phyloP scores from a whole-genome alignment of 1,140 invertebrate genomes.

The Drosophila oshimai region DNA sequence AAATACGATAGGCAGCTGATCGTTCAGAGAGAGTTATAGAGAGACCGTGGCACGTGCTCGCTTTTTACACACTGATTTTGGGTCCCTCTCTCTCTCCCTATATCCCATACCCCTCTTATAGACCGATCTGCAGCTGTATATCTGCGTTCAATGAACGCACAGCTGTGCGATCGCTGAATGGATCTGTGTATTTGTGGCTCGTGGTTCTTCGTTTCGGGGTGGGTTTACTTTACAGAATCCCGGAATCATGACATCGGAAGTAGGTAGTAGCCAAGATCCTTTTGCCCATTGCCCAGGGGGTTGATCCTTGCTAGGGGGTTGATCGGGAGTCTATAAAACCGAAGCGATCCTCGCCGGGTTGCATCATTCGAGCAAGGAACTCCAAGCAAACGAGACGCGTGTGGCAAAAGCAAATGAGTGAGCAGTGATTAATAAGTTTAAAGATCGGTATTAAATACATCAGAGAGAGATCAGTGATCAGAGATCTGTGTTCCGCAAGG shows the following conservation, averaged over 20 bases:
- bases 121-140: constrained; percentile 57
- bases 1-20: constrained; percentile 65
- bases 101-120: neutral
- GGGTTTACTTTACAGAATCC: constrained; percentile 65
- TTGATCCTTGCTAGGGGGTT: constrained; percentile 35
- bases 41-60: constrained; percentile 69
- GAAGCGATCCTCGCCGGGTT: constrained; percentile 67
- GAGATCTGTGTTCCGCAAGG: neutral
- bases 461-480: constrained; percentile 8
- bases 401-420: constrained; percentile 27
- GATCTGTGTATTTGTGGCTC: constrained; percentile 46
- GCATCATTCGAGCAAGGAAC: constrained; percentile 78
- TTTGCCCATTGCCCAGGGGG: constrained; percentile 39
- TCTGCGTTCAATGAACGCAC: constrained; percentile 58
- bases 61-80: constrained; percentile 68
- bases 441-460: constrained; percentile 3
- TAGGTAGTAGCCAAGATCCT: constrained; percentile 65
- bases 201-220: constrained; percentile 62
- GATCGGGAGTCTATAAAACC: constrained; percentile 71
- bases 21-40: constrained; percentile 20
- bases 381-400: constrained; percentile 64
- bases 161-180: constrained; percentile 63
- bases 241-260: constrained; percentile 63
- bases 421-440: constrained; percentile 10
- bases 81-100: neutral